Conservation (phyloP, 2,797 vertebrate genomes). For the Amphiprion clarkii region DNA sequence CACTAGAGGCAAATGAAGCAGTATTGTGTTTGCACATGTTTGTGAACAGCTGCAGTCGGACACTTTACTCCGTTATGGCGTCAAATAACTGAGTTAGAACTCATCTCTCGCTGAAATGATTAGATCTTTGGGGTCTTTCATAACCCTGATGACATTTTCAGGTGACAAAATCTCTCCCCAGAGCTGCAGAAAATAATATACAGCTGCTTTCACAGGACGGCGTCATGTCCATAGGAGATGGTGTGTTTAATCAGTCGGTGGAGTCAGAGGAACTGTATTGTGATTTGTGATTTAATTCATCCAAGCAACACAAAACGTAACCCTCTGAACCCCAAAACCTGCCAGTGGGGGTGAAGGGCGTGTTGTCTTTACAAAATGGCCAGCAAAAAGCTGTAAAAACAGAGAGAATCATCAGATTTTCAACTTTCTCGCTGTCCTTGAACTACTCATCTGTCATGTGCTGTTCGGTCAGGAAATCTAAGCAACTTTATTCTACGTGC, state of each 20-base stretch:
- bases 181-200: conserved; percentile 13
- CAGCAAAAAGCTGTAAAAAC: too few species aligned
- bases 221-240: not conserved
- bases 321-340: too few species aligned
- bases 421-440: too few species aligned
- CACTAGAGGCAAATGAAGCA: not conserved
- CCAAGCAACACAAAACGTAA: too few species aligned
- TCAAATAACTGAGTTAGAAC: conserved; percentile 19
- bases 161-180: conserved; percentile 19
- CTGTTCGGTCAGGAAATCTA: too few species aligned
- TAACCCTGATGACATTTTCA: conserved; percentile 25
- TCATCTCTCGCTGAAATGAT: conserved; percentile 1
- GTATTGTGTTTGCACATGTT: not conserved
- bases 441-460: too few species aligned
- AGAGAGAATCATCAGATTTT: too few species aligned
- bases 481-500: too few species aligned
- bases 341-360: too few species aligned
- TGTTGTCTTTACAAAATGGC: too few species aligned
- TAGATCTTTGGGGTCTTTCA: conserved; percentile 17
- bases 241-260: not conserved
- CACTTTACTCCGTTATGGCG: not conserved
- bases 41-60: conserved; percentile 3
- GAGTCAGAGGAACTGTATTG: too few species aligned
- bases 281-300: too few species aligned
- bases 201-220: not conserved